Conservation (phyloP, 2,888 invertebrate genomes). For the Cordilura impudica region DNA sequence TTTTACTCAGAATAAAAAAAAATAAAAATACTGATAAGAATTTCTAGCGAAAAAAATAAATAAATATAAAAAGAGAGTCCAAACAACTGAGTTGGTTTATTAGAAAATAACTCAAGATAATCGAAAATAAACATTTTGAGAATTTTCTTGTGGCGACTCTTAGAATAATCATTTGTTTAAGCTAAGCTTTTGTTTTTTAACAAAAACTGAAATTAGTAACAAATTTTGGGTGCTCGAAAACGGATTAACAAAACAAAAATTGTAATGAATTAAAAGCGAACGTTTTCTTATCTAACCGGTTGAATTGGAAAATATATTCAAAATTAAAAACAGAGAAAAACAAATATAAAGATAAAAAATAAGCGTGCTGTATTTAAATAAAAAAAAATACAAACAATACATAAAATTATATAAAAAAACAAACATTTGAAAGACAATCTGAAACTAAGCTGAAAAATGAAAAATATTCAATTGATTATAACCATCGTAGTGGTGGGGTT, state of each 20-base stretch:
- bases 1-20: constrained; percentile 16
- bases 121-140: constrained; percentile 25
- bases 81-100: constrained; percentile 2
- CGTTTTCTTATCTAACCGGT: not conserved
- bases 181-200: constrained; percentile 31
- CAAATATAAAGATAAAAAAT: not conserved
- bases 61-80: not conserved
- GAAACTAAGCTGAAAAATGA: constrained; percentile 22
- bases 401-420: not conserved
- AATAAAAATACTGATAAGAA: constrained; percentile 51
- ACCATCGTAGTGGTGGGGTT: constrained; percentile 63
- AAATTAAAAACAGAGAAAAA: not conserved
- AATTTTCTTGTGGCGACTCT: not conserved
- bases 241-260: constrained; percentile 31
- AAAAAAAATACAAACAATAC: not conserved
- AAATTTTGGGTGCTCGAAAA: constrained; percentile 40
- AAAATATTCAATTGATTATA: constrained; percentile 32
- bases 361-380: not conserved
- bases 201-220: constrained; percentile 50
- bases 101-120: constrained; percentile 48
- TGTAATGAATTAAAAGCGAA: not conserved
- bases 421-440: not conserved
- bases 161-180: constrained; percentile 9
- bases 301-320: not conserved
- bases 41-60: constrained; percentile 32